phyloP scores from a whole-genome alignment of 92 coral and sea anemone genomes.

The Muricea muricata region DNA sequence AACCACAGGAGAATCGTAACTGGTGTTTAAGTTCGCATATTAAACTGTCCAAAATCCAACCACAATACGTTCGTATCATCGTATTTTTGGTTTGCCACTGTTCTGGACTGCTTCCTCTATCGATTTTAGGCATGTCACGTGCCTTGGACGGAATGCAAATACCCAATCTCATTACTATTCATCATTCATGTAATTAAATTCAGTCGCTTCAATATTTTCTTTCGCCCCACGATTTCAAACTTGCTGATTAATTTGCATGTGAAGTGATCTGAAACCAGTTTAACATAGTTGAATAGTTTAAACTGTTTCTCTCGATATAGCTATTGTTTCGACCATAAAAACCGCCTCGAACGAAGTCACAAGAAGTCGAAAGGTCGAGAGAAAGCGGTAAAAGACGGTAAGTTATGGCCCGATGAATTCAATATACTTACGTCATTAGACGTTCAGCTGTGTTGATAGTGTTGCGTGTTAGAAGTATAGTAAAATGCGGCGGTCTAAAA shows the following conservation, averaged over 20 bases:
- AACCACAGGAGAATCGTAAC: no score
- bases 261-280: neutral
- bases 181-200: neutral
- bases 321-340: constrained; percentile 7
- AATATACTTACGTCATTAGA: neutral
- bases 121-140: no score
- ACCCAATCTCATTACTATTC: constrained; percentile 21
- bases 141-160: no score
- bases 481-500: neutral
- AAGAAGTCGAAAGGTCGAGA: neutral
- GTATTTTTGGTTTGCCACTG: no score
- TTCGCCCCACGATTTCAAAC: neutral
- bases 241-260: neutral
- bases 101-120: no score
- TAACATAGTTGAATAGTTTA: no score
- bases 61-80: no score
- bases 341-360: neutral
- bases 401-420: neutral
- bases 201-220: neutral
- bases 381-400: neutral
- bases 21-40: no score
- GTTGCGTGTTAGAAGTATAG: neutral
- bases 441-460: neutral
- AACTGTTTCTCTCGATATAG: neutral
- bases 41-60: no score